Conservation (phyloP, 30 jellyfish, hydroid and myxozoan species). For the Clytia hemisphaerica region DNA sequence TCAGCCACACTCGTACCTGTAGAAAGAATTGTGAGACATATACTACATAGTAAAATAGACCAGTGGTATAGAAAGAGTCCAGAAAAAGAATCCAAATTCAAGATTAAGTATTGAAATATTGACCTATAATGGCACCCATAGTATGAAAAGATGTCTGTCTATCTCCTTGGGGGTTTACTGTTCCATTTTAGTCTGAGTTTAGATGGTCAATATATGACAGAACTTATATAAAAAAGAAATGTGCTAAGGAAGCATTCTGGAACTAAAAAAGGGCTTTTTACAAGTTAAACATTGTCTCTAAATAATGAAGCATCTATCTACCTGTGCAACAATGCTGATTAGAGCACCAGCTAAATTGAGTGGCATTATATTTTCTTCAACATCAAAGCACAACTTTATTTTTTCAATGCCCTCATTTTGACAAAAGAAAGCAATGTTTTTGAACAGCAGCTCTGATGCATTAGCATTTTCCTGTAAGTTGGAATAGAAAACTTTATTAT, state of each 20-base stretch:
- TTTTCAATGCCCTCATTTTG: slow-evolving; percentile 81
- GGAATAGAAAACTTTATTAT: background rate
- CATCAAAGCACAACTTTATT: slow-evolving; percentile 52
- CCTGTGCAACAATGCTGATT: slow-evolving; percentile 95
- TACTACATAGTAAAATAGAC: too few species aligned
- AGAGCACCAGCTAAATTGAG: slow-evolving; percentile 77
- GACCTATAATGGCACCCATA: too few species aligned
- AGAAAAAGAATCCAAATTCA: too few species aligned
- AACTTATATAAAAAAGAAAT: background rate
- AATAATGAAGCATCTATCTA: background rate
- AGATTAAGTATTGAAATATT: too few species aligned
- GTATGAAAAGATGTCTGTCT: background rate
- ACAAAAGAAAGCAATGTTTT: slow-evolving; percentile 84
- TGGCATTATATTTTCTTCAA: slow-evolving; percentile 50
- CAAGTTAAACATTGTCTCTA: background rate
- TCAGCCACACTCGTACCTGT: slow-evolving; percentile 81
- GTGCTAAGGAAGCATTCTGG: background rate
- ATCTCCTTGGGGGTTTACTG: background rate
- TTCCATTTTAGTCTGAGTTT: background rate
- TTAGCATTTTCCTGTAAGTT: slow-evolving; percentile 65
- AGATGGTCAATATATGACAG: background rate
- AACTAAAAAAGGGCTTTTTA: background rate
- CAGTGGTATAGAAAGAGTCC: too few species aligned
- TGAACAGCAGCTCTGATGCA: slow-evolving; percentile 75
- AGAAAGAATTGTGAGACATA: background rate